Base-by-base conservation (phyloP, 92 coral and sea anemone genomes). In the Chrysogorgia sp. region DNA sequence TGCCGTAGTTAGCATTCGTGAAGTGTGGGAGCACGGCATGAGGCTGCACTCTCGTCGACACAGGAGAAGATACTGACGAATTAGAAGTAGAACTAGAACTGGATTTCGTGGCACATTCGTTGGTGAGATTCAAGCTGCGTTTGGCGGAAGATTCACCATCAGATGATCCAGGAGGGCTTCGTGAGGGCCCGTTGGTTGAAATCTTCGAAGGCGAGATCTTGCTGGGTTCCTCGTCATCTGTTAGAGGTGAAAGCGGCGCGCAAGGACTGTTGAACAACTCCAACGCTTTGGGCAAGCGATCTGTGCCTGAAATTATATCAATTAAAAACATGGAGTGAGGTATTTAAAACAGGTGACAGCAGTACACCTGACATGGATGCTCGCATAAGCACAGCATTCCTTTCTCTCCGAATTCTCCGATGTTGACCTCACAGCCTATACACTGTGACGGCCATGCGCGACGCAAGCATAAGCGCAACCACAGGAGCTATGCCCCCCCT, bases 181-280 rank as follows among this genome's bases (percentile, higher is more conserved):
- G 34, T 7, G 63, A 14, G 15, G 45, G 50, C 10, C 48, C 76
- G 33, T 34, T 34, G 25, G 64, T 26, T 50, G 79, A 31, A 3
- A 34, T 53, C 22, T 56, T 72, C 22, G 64, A 53, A 17, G 79
- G 43, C n/a, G 79, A 17, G 59, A 5, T 52, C 55, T 71, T 71
- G 62, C 22, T 30, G 55, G 37, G 76, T 12, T 94, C 97, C 26
- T 91, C 92, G 8, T 89, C 94, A 10, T 82, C 92, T 68, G 92
- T 83, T 23, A 85, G 77, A 12, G 97, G 90, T 0, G 97, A 85
- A 25, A 76, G n/a, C 56, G 93, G 88, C 7, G 74, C 47, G 61
- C 83, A 79, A 30, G 99, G 97, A 61, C 68, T 84, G 86, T 83
- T 89, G 84, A 96, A 96, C 24, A 87, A 35, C 74, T 96, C 97